phyloP scores from a whole-genome alignment of 2,888 invertebrate species.

The Pyrrhopygopsis socrates region DNA sequence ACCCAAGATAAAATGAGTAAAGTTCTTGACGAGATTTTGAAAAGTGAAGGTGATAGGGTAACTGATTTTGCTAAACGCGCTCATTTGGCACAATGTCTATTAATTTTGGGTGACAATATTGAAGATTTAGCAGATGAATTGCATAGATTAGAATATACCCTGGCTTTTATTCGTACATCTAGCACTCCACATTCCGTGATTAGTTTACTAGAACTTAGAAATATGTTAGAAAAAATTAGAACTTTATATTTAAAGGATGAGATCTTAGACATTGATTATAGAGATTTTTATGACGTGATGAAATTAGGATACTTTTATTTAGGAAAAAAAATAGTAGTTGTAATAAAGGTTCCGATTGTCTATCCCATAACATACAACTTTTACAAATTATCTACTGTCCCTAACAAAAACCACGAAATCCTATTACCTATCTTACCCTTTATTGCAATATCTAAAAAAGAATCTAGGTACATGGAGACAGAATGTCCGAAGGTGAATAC shows the following conservation, averaged over 20 bases:
- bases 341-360: conserved; percentile 39
- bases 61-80: conserved; percentile 13
- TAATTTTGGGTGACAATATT: conserved; percentile 21
- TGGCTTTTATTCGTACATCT: conserved; percentile 73
- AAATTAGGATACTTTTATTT: conserved; percentile 38
- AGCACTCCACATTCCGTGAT: conserved; percentile 62
- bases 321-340: conserved; percentile 25
- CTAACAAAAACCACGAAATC: conserved; percentile 24
- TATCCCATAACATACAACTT: conserved; percentile 10
- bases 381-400: too few relatives aligned
- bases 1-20: conserved; percentile 34
- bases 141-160: conserved; percentile 60
- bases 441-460: too few relatives aligned
- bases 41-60: background rate
- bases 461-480: too few relatives aligned
- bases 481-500: too few relatives aligned
- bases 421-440: too few relatives aligned
- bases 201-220: background rate
- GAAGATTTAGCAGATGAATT: conserved; percentile 44
- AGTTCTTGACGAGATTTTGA: background rate
- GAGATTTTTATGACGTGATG: conserved; percentile 38
- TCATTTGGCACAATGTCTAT: conserved; percentile 30
- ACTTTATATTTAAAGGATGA: conserved; percentile 19
- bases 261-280: conserved; percentile 27
- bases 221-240: conserved; percentile 16